Conservation (phyloP, 1,140 invertebrate genomes). For the Phortica variegata region DNA sequence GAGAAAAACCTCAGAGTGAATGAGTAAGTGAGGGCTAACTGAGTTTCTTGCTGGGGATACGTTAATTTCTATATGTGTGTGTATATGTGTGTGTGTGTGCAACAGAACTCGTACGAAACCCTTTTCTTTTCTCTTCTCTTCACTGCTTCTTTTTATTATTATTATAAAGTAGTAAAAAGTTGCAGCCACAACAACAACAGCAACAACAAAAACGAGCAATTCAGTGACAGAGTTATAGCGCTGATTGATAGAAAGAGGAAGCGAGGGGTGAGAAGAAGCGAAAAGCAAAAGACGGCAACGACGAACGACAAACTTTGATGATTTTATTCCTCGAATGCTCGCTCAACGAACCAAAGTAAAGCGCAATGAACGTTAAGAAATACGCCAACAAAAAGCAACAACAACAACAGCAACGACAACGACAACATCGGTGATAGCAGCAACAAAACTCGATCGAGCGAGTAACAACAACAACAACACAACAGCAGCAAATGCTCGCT, state of each 20-base stretch:
- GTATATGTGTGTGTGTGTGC: too few relatives aligned
- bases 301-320: constrained; percentile 38
- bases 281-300: neutral
- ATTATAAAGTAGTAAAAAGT: too few relatives aligned
- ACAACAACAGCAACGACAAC: constrained; percentile 3
- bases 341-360: constrained; percentile 34
- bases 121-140: too few relatives aligned
- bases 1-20: too few relatives aligned
- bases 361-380: constrained; percentile 36
- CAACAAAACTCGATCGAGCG: constrained; percentile 36
- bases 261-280: constrained; percentile 4
- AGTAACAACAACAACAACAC: constrained; percentile 7
- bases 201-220: constrained; percentile 5
- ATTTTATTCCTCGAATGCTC: constrained; percentile 46
- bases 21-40: too few relatives aligned
- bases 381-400: constrained; percentile 25
- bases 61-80: too few relatives aligned
- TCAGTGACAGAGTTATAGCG: constrained; percentile 7
- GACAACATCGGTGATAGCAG: constrained; percentile 1
- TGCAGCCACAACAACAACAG: constrained; percentile 12
- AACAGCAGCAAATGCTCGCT: constrained; percentile 12
- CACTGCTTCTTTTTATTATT: too few relatives aligned
- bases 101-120: too few relatives aligned
- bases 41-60: too few relatives aligned
- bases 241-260: constrained; percentile 8